Conservation (phyloP, 2,888 invertebrate species). For the Cybosia mesomella region DNA sequence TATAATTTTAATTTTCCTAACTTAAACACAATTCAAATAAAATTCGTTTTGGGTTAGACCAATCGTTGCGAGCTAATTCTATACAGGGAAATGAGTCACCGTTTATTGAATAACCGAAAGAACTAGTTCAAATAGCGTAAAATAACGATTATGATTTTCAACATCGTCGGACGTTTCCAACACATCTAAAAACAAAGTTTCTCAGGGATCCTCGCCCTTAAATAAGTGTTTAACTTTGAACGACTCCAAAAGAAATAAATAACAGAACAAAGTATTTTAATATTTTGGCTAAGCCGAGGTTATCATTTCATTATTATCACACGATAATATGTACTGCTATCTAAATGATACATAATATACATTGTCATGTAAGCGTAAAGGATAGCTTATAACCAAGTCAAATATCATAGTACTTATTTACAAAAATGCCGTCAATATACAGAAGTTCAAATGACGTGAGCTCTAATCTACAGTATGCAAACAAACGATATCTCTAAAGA, state of each 20-base stretch:
- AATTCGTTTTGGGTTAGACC: too few species aligned
- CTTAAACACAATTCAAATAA: too few species aligned
- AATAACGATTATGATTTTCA: too few species aligned
- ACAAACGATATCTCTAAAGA: constrained; percentile 12
- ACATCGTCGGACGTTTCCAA: too few species aligned
- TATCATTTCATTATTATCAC: background rate
- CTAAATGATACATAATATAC: background rate
- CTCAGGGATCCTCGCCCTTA: too few species aligned
- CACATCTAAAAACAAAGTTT: too few species aligned
- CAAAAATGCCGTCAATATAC: background rate
- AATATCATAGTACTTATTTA: background rate
- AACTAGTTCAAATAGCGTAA: too few species aligned
- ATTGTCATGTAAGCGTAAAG: background rate
- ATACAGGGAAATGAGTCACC: too few species aligned
- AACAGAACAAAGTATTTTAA: background rate
- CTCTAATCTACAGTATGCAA: constrained; percentile 5
- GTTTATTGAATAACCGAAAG: too few species aligned
- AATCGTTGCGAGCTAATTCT: too few species aligned
- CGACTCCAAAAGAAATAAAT: background rate
- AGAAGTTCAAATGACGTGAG: constrained; percentile 10
- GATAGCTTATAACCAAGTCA: background rate
- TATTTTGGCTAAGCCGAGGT: background rate
- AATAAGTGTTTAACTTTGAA: background rate
- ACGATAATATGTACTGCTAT: background rate
- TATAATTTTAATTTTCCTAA: too few species aligned